A percentile compares a stretch with the other conserved stretches of the same genome.
Evolutionary conservation across 1,140 invertebrate species (phyloP).

Genomic region (Meloidogyne chitwoodi): DNA sequence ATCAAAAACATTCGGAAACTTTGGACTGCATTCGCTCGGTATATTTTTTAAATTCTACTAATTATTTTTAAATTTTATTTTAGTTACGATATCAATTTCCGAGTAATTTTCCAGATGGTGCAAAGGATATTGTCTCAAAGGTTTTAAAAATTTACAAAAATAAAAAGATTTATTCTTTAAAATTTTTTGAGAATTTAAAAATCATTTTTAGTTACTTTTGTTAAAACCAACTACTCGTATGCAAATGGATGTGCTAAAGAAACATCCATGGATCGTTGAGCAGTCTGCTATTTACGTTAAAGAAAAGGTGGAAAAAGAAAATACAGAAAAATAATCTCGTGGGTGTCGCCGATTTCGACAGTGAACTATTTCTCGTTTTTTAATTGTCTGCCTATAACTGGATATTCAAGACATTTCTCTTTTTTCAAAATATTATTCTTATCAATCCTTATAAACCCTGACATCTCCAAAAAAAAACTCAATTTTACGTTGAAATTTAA

Average conservation of each 20-base stretch:
- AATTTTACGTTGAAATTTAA: no score
- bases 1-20: slow-evolving; percentile 68
- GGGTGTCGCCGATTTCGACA: no score
- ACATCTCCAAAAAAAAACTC: no score
- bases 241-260: slow-evolving; percentile 12
- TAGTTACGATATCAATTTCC: slow-evolving; percentile 40
- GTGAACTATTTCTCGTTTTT: no score
- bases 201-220: slow-evolving; percentile 24
- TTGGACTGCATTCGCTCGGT: slow-evolving; percentile 73
- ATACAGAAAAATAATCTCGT: background rate
- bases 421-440: no score
- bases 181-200: background rate
- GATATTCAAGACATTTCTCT: no score
- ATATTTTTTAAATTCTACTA: background rate
- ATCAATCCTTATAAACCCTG: no score
- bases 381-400: no score
- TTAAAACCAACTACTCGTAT: slow-evolving; percentile 21
- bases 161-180: background rate
- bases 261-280: slow-evolving; percentile 34
- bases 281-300: background rate
- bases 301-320: background rate
- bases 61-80: background rate
- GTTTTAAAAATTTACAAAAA: slow-evolving; percentile 11
- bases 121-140: slow-evolving; percentile 29
- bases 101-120: slow-evolving; percentile 20